Percentiles rank a stretch among this genome's conserved stretches.
phyloP scores from a whole-genome alignment of 2,113 vertebrate genomes.

The Tychaedon coryphoeus region DNA sequence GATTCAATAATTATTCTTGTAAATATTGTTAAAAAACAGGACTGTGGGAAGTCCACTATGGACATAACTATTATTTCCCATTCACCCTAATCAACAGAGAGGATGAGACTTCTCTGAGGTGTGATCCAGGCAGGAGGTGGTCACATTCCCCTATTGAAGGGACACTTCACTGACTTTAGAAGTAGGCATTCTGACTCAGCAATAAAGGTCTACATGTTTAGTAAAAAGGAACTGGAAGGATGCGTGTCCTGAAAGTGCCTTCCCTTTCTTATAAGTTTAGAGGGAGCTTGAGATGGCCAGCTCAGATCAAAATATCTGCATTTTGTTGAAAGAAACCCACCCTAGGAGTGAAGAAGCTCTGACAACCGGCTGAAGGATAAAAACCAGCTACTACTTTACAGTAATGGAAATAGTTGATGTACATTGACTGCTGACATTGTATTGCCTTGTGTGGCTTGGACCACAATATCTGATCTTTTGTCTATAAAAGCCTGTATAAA shows the following conservation, averaged over 20 bases:
- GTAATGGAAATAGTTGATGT: neutral
- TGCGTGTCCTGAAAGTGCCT: neutral
- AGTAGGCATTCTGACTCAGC: neutral
- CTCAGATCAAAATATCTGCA: neutral
- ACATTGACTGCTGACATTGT: neutral
- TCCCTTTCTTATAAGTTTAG: neutral
- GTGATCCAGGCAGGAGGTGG: neutral
- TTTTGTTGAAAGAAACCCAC: neutral
- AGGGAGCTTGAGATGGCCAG: neutral
- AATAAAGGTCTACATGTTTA: neutral
- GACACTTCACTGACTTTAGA: neutral
- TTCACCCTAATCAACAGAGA: neutral
- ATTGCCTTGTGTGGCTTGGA: neutral
- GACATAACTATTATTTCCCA: neutral
- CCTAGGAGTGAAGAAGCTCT: neutral
- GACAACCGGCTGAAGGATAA: neutral
- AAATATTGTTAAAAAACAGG: neutral
- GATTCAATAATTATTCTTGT: neutral
- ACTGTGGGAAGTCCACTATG: neutral
- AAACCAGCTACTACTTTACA: neutral
- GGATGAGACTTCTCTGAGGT: neutral
- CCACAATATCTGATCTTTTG: neutral
- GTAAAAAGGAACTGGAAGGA: neutral
- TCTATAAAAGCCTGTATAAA: neutral
- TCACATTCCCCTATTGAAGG: accelerated